Percentiles rank a stretch among this genome's conserved stretches.
Evolutionary conservation across 1,140 invertebrate species (phyloP).

Genomic region (Platyura marginata): DNA sequence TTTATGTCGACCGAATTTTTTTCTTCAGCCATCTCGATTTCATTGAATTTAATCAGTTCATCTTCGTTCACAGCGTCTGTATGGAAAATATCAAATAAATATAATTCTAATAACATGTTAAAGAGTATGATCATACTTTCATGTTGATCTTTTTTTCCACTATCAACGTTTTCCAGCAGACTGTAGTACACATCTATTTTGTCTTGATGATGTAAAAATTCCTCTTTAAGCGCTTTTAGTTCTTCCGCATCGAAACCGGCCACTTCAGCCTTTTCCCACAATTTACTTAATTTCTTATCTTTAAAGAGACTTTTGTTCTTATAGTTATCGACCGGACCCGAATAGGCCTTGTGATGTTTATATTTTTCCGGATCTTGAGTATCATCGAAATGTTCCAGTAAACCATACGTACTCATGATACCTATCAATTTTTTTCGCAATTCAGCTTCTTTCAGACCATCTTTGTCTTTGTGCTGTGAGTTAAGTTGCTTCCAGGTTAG

Average conservation of each 20-base stretch:
- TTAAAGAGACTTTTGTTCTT: constrained; percentile 63
- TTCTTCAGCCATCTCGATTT: constrained; percentile 22
- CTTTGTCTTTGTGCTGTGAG: constrained; percentile 66
- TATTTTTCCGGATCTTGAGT: constrained; percentile 36
- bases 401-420: constrained; percentile 64
- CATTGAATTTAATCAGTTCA: constrained; percentile 38
- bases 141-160: constrained; percentile 29
- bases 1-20: constrained; percentile 17
- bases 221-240: constrained; percentile 64
- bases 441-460: constrained; percentile 67
- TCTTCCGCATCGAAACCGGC: constrained; percentile 71
- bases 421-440: constrained; percentile 59
- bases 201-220: constrained; percentile 82
- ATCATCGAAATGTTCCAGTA: constrained; percentile 63
- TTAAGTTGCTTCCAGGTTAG: constrained; percentile 62
- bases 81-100: constrained; percentile 3
- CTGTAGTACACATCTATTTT: constrained; percentile 81
- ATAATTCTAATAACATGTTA: no score
- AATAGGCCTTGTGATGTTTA: constrained; percentile 26
- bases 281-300: constrained; percentile 75
- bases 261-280: constrained; percentile 77
- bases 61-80: constrained; percentile 40
- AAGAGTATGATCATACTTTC: constrained; percentile 33
- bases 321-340: constrained; percentile 32
- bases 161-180: constrained; percentile 42